Conservation (phyloP, 2,888 invertebrate genomes). For the Pterostichus madidus region DNA sequence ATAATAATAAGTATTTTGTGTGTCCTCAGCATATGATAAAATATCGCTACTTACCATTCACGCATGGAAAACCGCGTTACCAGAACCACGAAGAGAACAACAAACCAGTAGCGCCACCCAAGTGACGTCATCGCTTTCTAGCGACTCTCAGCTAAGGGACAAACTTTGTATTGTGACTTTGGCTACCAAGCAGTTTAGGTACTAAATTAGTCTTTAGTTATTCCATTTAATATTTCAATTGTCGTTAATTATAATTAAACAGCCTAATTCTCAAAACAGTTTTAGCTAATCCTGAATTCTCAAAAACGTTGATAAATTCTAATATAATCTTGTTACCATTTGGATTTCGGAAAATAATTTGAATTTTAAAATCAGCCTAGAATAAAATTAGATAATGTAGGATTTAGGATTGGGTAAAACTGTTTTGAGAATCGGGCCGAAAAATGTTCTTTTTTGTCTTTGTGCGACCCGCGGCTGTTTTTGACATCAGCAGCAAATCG, state of each 20-base stretch:
- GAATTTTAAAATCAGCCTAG: too few species aligned
- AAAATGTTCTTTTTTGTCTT: too few species aligned
- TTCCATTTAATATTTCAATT: constrained; percentile 21
- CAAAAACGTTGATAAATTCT: too few species aligned
- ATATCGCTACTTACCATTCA: constrained; percentile 99
- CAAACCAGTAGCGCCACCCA: constrained; percentile 74
- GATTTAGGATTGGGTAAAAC: too few species aligned
- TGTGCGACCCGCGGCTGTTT: not conserved
- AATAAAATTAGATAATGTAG: too few species aligned
- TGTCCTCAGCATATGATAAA: constrained; percentile 98
- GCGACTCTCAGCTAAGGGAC: not conserved
- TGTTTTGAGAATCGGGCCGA: too few species aligned
- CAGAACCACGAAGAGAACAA: constrained; percentile 81
- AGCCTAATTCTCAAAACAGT: too few species aligned
- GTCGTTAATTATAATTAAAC: too few species aligned
- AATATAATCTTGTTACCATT: too few species aligned
- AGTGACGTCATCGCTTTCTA: constrained; percentile 74
- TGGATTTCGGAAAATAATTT: too few species aligned
- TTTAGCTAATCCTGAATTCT: too few species aligned
- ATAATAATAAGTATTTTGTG: not conserved
- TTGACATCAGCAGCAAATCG: not conserved
- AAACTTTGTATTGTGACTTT: constrained; percentile 16
- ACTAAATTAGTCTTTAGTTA: constrained; percentile 66
- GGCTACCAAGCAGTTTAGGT: constrained; percentile 67
- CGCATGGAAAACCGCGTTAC: constrained; percentile 98